These are phyloP conservation scores for Allobates femoralis DNA, from an alignment of 2,797 vertebrate genomes.

Conservation along the genomic window DNA sequence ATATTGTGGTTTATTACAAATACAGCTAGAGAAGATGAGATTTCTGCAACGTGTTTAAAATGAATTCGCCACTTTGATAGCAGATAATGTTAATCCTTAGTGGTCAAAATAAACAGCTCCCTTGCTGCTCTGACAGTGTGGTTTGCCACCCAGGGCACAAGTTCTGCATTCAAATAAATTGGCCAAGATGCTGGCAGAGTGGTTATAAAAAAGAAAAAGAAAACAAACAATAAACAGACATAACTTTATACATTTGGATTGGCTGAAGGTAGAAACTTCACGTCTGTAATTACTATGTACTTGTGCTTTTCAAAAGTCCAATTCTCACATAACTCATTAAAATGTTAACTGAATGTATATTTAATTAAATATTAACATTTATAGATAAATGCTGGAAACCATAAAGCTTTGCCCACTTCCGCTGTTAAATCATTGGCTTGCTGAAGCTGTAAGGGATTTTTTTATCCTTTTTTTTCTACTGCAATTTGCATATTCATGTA, in stretches of 20 bases:
- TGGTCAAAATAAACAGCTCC: constrained; percentile 2
- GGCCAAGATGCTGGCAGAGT: background rate
- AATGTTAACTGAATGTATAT: background rate
- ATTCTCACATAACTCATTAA: background rate
- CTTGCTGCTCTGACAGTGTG: background rate
- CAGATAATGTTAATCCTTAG: constrained; percentile 16
- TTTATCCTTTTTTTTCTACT: background rate
- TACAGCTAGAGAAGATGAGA: background rate
- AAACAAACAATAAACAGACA: constrained; percentile 1
- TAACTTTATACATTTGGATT: background rate
- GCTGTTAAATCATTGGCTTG: background rate
- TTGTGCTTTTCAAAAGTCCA: background rate
- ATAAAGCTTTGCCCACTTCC: background rate
- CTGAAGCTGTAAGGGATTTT: background rate
- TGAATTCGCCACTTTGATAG: background rate
- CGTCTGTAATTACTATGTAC: background rate
- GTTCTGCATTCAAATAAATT: background rate
- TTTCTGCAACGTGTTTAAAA: background rate
- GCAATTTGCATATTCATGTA: background rate
- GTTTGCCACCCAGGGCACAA: constrained; percentile 13
- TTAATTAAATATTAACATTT: background rate
- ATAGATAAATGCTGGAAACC: background rate
- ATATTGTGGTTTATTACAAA: constrained; percentile 21
- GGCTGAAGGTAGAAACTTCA: background rate
- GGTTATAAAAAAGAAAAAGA: background rate